Percentiles rank a stretch among this genome's conserved stretches.
Evolutionary conservation across 1,140 invertebrate genomes (phyloP).

Genomic region (Bombus sibiricus): DNA sequence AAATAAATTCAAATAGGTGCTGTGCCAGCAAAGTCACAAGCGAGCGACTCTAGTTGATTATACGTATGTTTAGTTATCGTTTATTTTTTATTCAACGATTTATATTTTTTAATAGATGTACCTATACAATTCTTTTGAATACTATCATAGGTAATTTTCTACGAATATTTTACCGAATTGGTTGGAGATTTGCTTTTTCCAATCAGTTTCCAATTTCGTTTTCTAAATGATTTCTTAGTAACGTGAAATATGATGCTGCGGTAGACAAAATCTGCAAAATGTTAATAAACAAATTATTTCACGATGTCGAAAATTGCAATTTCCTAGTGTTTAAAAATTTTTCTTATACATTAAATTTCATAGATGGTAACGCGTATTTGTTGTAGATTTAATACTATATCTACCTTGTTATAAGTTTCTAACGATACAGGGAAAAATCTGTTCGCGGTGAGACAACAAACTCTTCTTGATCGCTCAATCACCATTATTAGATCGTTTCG

Average conservation of each 20-base stretch:
- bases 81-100: no score
- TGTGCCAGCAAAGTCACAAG: no score
- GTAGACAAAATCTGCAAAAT: conserved; percentile 18
- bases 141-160: no score
- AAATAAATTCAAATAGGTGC: no score
- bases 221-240: conserved; percentile 18
- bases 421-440: conserved; percentile 59
- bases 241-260: conserved; percentile 31
- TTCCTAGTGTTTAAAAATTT: not conserved
- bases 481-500: conserved; percentile 45
- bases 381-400: not conserved
- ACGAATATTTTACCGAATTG: no score
- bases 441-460: conserved; percentile 56
- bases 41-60: no score
- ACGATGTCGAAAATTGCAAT: not conserved
- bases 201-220: not conserved
- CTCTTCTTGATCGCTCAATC: conserved; percentile 44
- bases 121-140: no score
- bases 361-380: no score
- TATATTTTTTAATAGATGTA: no score
- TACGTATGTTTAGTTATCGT: no score
- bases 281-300: not conserved
- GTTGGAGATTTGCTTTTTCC: no score
- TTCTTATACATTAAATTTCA: no score
- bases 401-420: conserved; percentile 55